phyloP scores from a whole-genome alignment of 2,113 vertebrate species.

The Formicarius rufipectus region DNA sequence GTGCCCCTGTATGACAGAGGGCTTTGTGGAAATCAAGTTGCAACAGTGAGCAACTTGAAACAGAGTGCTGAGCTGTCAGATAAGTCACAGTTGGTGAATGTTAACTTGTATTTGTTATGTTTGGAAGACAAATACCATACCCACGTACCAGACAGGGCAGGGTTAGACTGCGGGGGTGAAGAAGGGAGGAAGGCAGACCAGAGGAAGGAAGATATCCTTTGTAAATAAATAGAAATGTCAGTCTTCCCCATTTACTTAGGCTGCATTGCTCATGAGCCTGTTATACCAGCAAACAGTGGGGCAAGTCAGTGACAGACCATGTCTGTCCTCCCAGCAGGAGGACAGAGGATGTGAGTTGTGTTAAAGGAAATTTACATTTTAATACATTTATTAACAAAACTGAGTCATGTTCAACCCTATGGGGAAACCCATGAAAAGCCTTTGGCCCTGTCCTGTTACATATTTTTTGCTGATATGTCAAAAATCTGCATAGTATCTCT shows the following conservation, averaged over 20 bases:
- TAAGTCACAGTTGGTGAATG: slow-evolving; percentile 46
- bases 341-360: not conserved
- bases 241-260: slow-evolving; percentile 12
- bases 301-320: not conserved
- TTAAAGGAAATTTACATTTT: not conserved
- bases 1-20: not conserved
- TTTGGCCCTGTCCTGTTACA: not conserved
- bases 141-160: slow-evolving; percentile 55
- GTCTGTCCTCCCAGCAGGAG: not conserved
- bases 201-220: slow-evolving; percentile 63
- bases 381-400: not conserved
- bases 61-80: slow-evolving; percentile 37
- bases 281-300: not conserved
- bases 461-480: not conserved
- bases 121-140: slow-evolving; percentile 41
- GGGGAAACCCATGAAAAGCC: not conserved
- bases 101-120: slow-evolving; percentile 38
- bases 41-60: not conserved
- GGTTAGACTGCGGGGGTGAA: slow-evolving; percentile 61
- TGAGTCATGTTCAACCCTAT: not conserved
- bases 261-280: slow-evolving; percentile 20
- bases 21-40: slow-evolving; percentile 15
- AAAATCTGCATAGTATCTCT: not conserved
- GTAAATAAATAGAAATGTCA: slow-evolving; percentile 60
- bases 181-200: slow-evolving; percentile 52